Evolutionary conservation across 2,797 vertebrate species (phyloP).

Genomic region (Oreortyx pictus): DNA sequence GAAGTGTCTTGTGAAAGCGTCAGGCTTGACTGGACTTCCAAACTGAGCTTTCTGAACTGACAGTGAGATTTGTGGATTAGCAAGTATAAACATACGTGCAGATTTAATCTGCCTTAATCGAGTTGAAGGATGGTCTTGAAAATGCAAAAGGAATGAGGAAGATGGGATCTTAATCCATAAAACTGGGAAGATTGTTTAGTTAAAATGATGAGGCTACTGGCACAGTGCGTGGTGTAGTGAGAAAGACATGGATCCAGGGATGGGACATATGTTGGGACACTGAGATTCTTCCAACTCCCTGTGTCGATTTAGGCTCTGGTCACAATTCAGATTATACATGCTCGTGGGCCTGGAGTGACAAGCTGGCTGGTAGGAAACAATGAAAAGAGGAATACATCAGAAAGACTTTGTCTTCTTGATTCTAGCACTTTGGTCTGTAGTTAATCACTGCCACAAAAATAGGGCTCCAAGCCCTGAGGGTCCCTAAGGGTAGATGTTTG

Average conservation of each 20-base stretch:
- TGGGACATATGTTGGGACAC: background rate
- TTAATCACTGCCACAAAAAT: background rate
- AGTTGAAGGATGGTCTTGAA: background rate
- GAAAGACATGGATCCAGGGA: background rate
- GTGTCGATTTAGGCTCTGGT: background rate
- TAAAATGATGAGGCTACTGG: background rate
- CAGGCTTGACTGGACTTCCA: background rate
- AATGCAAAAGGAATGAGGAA: background rate
- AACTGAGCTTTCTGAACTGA: background rate
- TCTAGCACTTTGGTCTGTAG: background rate
- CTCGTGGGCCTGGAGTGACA: background rate
- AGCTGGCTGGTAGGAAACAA: background rate
- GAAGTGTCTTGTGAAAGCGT: conserved; percentile 20
- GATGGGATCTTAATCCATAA: background rate
- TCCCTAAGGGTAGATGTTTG: background rate
- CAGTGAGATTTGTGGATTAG: background rate
- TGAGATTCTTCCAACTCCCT: background rate
- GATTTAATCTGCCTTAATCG: background rate
- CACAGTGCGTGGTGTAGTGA: background rate
- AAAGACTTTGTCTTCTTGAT: background rate
- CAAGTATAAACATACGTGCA: background rate
- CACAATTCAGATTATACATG: background rate
- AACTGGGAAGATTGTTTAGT: background rate
- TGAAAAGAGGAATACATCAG: background rate
- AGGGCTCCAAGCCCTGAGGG: background rate